phyloP scores from a whole-genome alignment of 1,140 invertebrate genomes.

The Papilio machaon region DNA sequence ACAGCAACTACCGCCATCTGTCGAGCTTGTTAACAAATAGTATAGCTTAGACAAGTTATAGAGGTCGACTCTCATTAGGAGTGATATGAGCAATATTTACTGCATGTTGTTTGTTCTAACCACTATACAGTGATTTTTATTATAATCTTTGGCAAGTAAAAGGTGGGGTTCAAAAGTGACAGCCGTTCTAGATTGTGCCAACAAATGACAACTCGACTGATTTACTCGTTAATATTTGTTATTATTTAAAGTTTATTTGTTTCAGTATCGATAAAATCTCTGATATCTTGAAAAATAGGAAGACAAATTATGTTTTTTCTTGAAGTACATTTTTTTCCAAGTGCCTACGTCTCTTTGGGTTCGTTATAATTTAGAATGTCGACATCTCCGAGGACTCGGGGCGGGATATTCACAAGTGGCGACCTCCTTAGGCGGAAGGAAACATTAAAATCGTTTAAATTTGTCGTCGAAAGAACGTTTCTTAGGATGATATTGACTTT shows the following conservation, averaged over 20 bases:
- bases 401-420: background rate
- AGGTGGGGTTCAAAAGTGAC: no score
- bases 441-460: conserved; percentile 21
- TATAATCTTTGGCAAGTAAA: no score
- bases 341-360: background rate
- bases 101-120: background rate
- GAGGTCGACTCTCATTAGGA: background rate
- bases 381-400: background rate
- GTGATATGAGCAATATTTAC: background rate
- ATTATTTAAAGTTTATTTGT: no score
- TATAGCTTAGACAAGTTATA: background rate
- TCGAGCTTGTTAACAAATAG: conserved; percentile 5
- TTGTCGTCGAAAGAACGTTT: background rate
- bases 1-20: background rate
- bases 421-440: background rate
- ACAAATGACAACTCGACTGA: no score
- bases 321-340: background rate
- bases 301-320: background rate
- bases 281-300: background rate
- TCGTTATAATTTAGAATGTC: conserved; percentile 2
- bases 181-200: no score
- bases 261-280: background rate
- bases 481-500: background rate
- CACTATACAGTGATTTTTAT: background rate
- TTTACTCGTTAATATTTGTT: no score